phyloP scores from a whole-genome alignment of 2,797 vertebrate genomes.

The Lepilemur septentrionalis region DNA sequence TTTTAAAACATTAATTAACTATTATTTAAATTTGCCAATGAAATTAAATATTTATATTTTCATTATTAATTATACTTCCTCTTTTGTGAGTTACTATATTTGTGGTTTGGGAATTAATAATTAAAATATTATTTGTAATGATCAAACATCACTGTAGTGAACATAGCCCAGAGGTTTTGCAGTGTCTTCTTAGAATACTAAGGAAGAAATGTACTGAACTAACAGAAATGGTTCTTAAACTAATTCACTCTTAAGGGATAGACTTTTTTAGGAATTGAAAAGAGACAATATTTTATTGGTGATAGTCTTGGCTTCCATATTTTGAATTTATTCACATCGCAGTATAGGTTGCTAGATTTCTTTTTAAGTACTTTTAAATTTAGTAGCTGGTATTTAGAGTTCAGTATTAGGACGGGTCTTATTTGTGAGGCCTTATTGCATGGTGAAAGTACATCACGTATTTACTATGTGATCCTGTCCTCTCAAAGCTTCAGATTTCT shows the following conservation, averaged over 20 bases:
- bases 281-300: neutral
- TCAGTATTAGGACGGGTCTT: neutral
- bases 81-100: neutral
- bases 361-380: neutral
- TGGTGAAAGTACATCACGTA: neutral
- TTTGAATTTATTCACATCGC: neutral
- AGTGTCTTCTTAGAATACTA: neutral
- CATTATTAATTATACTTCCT: neutral
- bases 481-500: neutral
- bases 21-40: neutral
- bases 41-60: neutral
- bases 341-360: neutral
- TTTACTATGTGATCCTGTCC: neutral
- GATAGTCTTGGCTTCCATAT: neutral
- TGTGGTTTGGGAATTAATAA: neutral
- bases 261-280: neutral
- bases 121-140: neutral
- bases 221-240: neutral
- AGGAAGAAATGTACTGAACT: neutral
- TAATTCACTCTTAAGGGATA: neutral
- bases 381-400: neutral
- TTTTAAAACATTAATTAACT: neutral
- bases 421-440: neutral
- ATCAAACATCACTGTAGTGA: neutral
- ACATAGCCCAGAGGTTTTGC: neutral